Conservation (phyloP, 2,113 vertebrate species). For the Oncorhynchus masou region DNA sequence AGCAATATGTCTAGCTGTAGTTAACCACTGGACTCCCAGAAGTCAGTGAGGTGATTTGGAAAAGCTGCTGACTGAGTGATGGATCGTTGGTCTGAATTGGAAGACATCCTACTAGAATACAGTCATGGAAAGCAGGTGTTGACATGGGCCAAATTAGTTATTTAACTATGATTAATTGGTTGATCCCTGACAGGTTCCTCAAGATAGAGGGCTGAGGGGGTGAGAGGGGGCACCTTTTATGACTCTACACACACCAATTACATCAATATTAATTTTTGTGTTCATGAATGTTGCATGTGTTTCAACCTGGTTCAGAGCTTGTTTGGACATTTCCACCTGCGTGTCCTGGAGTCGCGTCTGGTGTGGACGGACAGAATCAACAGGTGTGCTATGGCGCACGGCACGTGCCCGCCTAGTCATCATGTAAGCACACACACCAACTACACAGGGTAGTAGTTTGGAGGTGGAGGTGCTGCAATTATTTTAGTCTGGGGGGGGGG, state of each 20-base stretch:
- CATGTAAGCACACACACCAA: not conserved
- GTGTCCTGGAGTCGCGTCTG: no score
- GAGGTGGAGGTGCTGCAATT: no score
- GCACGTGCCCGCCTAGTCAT: no score
- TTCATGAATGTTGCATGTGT: no score
- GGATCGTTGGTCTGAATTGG: slow-evolving; percentile 33
- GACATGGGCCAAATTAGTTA: slow-evolving; percentile 31
- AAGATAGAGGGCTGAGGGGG: not conserved
- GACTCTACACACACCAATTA: slow-evolving; percentile 6
- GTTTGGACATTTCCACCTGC: no score
- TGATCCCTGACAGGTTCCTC: slow-evolving; percentile 13
- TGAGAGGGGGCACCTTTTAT: not conserved
- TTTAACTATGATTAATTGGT: slow-evolving; percentile 34
- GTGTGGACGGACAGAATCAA: no score
- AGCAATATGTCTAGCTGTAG: slow-evolving; percentile 50
- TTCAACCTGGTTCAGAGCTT: no score
- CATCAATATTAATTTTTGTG: no score
- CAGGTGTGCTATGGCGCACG: no score
- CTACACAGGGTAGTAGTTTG: not conserved
- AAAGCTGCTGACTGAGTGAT: slow-evolving; percentile 22
- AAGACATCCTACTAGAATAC: slow-evolving; percentile 51
- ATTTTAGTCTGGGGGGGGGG: no score
- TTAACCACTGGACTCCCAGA: slow-evolving; percentile 32
- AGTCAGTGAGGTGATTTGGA: slow-evolving; percentile 25
- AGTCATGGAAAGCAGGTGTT: slow-evolving; percentile 31